Conservation (phyloP, 2,113 vertebrate species). For the Grammomys dolichurus region DNA sequence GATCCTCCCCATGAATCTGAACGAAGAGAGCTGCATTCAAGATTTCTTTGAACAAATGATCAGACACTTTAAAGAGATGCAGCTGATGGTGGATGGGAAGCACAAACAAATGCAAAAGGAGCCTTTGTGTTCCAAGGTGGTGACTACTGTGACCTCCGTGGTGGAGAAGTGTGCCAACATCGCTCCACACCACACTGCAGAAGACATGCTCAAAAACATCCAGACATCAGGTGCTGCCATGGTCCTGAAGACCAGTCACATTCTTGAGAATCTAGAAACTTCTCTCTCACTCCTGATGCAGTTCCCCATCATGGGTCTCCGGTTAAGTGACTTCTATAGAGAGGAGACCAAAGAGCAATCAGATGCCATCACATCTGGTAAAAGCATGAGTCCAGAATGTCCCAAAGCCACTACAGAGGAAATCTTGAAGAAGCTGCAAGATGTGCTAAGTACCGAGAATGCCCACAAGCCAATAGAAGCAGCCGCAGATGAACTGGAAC, state of each 20-base stretch:
- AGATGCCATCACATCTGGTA: slow-evolving; percentile 38
- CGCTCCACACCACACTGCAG: slow-evolving; percentile 62
- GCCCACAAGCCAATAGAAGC: neutral
- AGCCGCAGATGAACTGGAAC: slow-evolving; percentile 76
- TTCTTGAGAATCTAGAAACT: slow-evolving; percentile 68
- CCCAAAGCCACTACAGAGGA: slow-evolving; percentile 15
- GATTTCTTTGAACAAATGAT: slow-evolving; percentile 80
- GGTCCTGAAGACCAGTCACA: slow-evolving; percentile 61
- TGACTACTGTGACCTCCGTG: neutral
- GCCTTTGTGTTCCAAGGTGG: slow-evolving; percentile 49
- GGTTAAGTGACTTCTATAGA: slow-evolving; percentile 75
- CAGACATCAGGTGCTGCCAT: neutral
- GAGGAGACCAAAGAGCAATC: slow-evolving; percentile 67
- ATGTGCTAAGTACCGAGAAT: slow-evolving; percentile 50
- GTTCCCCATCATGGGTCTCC: slow-evolving; percentile 78
- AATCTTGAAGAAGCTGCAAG: slow-evolving; percentile 56
- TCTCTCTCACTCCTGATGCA: slow-evolving; percentile 67
- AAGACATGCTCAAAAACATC: slow-evolving; percentile 19
- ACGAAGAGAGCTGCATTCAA: slow-evolving; percentile 76
- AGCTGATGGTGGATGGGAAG: slow-evolving; percentile 35
- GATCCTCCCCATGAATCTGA: slow-evolving; percentile 68
- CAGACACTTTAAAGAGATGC: slow-evolving; percentile 80
- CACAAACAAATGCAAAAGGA: slow-evolving; percentile 23
- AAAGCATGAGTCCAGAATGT: slow-evolving; percentile 25
- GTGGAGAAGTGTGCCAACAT: slow-evolving; percentile 55